Evolutionary conservation across 2,888 invertebrate genomes (phyloP), one percentile per base, ranked within the genome.

Genomic region (Brenthis ino): DNA sequence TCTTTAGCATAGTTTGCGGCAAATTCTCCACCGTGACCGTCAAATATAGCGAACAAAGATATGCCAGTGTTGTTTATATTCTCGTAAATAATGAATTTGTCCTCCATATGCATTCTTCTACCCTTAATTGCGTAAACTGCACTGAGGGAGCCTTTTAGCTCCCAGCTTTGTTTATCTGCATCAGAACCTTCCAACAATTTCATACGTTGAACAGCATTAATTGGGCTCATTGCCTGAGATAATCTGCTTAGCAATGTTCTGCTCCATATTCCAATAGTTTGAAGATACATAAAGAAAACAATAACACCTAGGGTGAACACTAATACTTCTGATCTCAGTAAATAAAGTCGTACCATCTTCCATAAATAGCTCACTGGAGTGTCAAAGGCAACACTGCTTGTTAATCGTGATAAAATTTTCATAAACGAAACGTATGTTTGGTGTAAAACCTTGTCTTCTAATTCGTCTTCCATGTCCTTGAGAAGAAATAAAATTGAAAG

Each of bases 21-120:
- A 93, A 97, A 97, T 92, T 98, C 98, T 54, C 98, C 99, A 64
- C 98, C 99, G 86, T 99, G 98, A 0, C 98, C 98, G 90, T 99
- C 98, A 85, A 98, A 98, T 76, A 99, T 96, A 57, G 98, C 98
- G 90, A 97, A 98, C 69, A 99, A 92, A 24, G 97, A 96, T 65
- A 98, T 96, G 28, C 96, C 97, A 24, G 97, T 97, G 76, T 96
- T 95, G 84, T 96, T 96, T 65, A 98, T 95, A 82, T 98, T 96
- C 86, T 96, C 96, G 76, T 97, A 96, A 65, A 98, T 95, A 67
- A 97, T 97, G 86, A 97, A 98, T 81, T 98, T 94, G 87, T 99
- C 98, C 93, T 99, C 99, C 98, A 99, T 99, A 76, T 96, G 96
- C 73, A 96, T 95, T 80, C 98, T 93, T 74, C 98, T 94, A 2